Evolutionary conservation across 1,140 invertebrate genomes (phyloP).

Genomic region (Aphelenchoides avenae): DNA sequence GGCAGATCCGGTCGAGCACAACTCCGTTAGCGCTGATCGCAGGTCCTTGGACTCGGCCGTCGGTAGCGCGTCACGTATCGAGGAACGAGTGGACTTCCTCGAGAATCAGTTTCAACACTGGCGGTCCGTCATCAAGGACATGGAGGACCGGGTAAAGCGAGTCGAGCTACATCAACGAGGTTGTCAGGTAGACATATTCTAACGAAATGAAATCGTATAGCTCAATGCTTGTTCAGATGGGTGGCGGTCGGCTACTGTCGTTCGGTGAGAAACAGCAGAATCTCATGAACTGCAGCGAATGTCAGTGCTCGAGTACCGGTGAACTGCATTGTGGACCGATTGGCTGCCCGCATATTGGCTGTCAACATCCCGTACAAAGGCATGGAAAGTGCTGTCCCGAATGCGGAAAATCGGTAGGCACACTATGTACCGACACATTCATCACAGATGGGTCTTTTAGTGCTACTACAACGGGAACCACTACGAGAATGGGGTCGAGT

Average conservation of each 20-base stretch:
- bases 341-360: constrained; percentile 39
- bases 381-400: constrained; percentile 39
- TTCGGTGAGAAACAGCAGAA: constrained; percentile 38
- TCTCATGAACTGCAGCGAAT: constrained; percentile 35
- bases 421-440: neutral
- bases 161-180: constrained; percentile 39
- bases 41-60: neutral
- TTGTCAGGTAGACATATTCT: constrained; percentile 10
- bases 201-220: neutral
- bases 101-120: constrained; percentile 17
- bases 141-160: constrained; percentile 20
- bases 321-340: constrained; percentile 38
- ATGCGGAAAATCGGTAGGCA: constrained; percentile 32
- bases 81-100: constrained; percentile 8
- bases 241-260: constrained; percentile 19
- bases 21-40: neutral
- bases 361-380: constrained; percentile 33
- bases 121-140: neutral
- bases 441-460: constrained; percentile 11
- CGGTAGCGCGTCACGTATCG: neutral
- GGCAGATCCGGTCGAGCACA: neutral
- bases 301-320: constrained; percentile 42
- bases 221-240: constrained; percentile 8
- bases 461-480: constrained; percentile 42
- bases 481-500: constrained; percentile 34